Conservation (phyloP, 1,140 invertebrate species). For the Apis florea region DNA sequence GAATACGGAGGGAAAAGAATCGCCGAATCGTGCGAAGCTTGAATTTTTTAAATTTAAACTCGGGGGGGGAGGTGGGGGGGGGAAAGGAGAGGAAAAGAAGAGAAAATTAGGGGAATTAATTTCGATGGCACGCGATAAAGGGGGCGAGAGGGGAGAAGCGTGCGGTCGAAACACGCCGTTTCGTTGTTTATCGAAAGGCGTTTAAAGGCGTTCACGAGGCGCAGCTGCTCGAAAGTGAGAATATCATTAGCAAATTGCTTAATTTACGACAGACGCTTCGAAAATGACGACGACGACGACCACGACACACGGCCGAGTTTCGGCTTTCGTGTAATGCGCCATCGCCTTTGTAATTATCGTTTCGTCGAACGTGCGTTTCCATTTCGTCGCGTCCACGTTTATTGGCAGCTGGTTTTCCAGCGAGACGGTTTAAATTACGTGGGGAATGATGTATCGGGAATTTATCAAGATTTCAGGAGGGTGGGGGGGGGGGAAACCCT, state of each 20-base stretch:
- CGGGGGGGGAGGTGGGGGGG: too few relatives aligned
- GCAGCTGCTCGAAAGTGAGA: slow-evolving; percentile 62
- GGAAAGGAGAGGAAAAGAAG: too few relatives aligned
- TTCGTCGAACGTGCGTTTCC: slow-evolving; percentile 11
- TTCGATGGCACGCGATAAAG: too few relatives aligned
- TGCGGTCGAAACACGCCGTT: too few relatives aligned
- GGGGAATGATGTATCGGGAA: too few relatives aligned
- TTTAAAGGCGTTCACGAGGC: slow-evolving; percentile 31
- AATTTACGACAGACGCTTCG: slow-evolving; percentile 75
- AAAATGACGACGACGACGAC: too few relatives aligned
- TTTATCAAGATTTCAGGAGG: slow-evolving; percentile 7
- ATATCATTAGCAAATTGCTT: slow-evolving; percentile 81
- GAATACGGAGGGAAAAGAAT: too few relatives aligned
- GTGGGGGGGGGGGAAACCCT: not conserved
- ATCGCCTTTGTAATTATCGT: slow-evolving; percentile 54
- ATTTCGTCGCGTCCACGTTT: slow-evolving; percentile 8
- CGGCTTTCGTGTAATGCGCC: too few relatives aligned
- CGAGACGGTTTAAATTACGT: slow-evolving; percentile 10
- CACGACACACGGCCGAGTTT: slow-evolving; percentile 28
- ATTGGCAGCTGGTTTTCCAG: slow-evolving; percentile 39
- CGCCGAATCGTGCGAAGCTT: too few relatives aligned
- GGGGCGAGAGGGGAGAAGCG: too few relatives aligned
- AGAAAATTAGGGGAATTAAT: too few relatives aligned
- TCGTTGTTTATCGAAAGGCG: slow-evolving; percentile 15
- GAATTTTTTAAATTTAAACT: too few relatives aligned